Evolutionary conservation across 2,888 invertebrate genomes (phyloP).

Genomic region (Chymomyza procnemis): DNA sequence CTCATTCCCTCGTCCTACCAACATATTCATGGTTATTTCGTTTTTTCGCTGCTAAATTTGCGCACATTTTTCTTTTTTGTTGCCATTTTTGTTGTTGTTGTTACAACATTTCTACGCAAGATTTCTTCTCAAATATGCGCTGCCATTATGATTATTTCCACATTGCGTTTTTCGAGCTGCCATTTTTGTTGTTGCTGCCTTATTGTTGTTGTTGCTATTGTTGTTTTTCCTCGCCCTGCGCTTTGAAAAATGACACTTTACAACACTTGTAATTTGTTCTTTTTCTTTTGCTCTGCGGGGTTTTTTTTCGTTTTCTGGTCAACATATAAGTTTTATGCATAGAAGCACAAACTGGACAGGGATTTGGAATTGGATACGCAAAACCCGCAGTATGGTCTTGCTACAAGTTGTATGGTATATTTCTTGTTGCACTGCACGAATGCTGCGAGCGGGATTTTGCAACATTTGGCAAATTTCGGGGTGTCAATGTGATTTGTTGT

Average conservation of each 20-base stretch:
- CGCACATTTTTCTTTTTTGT: conserved; percentile 60
- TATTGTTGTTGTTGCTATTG: neutral
- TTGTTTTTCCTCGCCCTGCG: conserved; percentile 15
- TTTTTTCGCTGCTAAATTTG: conserved; percentile 57
- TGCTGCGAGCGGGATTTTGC: conserved; percentile 20
- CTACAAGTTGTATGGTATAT: conserved; percentile 2
- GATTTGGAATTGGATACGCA: neutral
- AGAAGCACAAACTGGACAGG: neutral
- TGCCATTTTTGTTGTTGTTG: conserved; percentile 41
- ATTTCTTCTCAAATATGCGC: conserved; percentile 68
- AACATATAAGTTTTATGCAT: conserved; percentile 8
- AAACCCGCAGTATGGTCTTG: neutral
- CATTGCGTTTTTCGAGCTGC: conserved; percentile 43
- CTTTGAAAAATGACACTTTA: conserved; percentile 73
- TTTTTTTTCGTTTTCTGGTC: conserved; percentile 3
- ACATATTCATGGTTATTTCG: conserved; percentile 49
- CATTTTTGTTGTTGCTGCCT: too few species aligned
- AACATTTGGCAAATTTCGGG: conserved; percentile 38
- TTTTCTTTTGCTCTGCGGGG: conserved; percentile 19
- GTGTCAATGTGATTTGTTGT: conserved; percentile 58
- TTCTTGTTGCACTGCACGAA: conserved; percentile 25
- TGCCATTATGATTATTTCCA: conserved; percentile 69
- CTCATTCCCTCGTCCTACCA: too few species aligned
- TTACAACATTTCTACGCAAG: conserved; percentile 65
- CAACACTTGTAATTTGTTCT: conserved; percentile 72